phyloP scores from a whole-genome alignment of 2,888 invertebrate species.

The Biston stratarius region DNA sequence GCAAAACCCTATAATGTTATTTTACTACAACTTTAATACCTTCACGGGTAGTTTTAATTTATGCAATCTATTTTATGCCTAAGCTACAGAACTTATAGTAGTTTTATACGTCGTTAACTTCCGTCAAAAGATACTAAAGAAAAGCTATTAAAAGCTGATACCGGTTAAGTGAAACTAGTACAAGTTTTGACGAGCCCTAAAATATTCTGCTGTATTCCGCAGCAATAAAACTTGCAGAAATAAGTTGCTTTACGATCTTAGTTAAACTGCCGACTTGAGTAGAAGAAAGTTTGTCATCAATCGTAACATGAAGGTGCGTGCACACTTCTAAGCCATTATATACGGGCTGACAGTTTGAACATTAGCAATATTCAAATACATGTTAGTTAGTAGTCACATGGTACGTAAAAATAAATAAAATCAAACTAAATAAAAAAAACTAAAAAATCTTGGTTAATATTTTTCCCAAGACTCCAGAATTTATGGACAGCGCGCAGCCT shows the following conservation, averaged over 20 bases:
- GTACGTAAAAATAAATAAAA: too few species aligned
- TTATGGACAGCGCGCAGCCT: too few species aligned
- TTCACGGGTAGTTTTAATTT: slow-evolving; percentile 16
- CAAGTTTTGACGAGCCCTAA: slow-evolving; percentile 56
- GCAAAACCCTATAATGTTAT: neutral
- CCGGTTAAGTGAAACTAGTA: slow-evolving; percentile 30
- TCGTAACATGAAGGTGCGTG: slow-evolving; percentile 55
- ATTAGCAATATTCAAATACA: too few species aligned
- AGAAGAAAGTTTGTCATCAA: slow-evolving; percentile 67
- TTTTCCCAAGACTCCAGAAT: too few species aligned
- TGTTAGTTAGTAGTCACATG: too few species aligned
- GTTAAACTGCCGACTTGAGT: slow-evolving; percentile 72
- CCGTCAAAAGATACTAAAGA: slow-evolving; percentile 24
- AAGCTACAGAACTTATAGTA: slow-evolving; percentile 16
- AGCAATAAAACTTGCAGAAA: slow-evolving; percentile 71
- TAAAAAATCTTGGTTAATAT: too few species aligned
- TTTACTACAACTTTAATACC: slow-evolving; percentile 9
- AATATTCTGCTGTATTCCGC: slow-evolving; percentile 59
- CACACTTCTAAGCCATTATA: slow-evolving; percentile 4
- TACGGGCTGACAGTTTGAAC: too few species aligned
- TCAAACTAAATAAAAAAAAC: too few species aligned
- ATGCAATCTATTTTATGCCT: slow-evolving; percentile 30
- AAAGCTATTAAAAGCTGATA: slow-evolving; percentile 34
- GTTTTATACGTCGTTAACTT: slow-evolving; percentile 24
- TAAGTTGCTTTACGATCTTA: slow-evolving; percentile 70